Percentiles rank a stretch among this genome's conserved stretches.
phyloP scores from a whole-genome alignment of 2,888 invertebrate genomes.

The Acronicta alni region DNA sequence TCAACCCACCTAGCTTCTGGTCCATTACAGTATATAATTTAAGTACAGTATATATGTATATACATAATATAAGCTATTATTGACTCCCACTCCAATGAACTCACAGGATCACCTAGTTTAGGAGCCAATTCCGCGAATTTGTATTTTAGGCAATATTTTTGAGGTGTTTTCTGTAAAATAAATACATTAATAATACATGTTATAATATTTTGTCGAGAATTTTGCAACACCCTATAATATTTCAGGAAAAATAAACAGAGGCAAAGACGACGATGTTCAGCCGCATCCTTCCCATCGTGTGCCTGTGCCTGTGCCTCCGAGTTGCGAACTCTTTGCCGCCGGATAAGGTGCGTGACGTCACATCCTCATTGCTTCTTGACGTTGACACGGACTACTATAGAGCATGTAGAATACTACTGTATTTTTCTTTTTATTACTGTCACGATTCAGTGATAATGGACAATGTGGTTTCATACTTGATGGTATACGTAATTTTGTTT shows the following conservation, averaged over 20 bases:
- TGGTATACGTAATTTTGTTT: background rate
- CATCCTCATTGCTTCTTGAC: slow-evolving; percentile 46
- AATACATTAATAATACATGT: no score
- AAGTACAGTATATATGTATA: no score
- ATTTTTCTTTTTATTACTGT: slow-evolving; percentile 3
- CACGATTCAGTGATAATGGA: slow-evolving; percentile 16
- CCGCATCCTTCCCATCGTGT: slow-evolving; percentile 52
- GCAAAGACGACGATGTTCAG: slow-evolving; percentile 56
- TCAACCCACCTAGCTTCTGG: no score
- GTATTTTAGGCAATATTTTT: no score
- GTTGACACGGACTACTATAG: slow-evolving; percentile 18
- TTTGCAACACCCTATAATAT: background rate
- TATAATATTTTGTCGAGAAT: no score
- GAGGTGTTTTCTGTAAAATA: no score
- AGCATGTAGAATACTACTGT: background rate
- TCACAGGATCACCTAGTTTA: no score
- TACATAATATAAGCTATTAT: no score
- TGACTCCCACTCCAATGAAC: no score
- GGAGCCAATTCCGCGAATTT: no score
- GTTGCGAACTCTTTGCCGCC: slow-evolving; percentile 74
- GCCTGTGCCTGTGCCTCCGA: slow-evolving; percentile 61
- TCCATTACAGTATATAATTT: no score
- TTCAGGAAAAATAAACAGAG: slow-evolving; percentile 31
- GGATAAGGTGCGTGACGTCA: slow-evolving; percentile 76
- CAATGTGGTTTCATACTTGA: slow-evolving; percentile 1